Evolutionary conservation across 2,113 vertebrate species (phyloP).

Genomic region (Notarius quadriscutis): DNA sequence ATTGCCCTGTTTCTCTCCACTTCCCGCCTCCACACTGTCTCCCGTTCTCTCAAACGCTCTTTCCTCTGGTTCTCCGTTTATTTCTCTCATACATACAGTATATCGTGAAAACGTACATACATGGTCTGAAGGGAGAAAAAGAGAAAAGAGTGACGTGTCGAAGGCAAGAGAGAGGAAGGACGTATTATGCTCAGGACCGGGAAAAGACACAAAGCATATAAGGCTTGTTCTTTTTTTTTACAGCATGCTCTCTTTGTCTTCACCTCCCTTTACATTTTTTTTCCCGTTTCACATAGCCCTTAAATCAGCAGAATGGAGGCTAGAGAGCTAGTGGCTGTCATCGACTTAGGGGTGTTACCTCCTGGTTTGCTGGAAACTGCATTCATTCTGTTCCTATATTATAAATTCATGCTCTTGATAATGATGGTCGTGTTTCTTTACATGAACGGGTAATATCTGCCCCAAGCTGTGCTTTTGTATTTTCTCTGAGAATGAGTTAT

Average conservation of each 20-base stretch:
- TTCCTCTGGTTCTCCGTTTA: conserved; percentile 7
- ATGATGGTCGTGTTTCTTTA: conserved; percentile 40
- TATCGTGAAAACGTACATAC: not conserved
- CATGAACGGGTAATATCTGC: conserved; percentile 10
- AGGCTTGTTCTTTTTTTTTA: not conserved
- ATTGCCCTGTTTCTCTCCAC: conserved; percentile 25
- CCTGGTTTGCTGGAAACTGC: not conserved
- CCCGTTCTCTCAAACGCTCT: not conserved
- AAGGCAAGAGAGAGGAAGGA: not conserved
- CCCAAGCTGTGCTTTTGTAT: not conserved
- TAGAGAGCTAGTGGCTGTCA: not conserved
- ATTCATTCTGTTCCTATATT: conserved; percentile 16
- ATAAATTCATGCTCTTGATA: conserved; percentile 39
- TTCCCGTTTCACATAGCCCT: not conserved
- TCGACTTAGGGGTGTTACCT: not conserved
- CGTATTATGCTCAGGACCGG: not conserved
- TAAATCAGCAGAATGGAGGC: not conserved
- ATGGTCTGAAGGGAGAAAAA: not conserved
- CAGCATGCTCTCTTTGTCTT: not conserved
- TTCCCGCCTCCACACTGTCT: conserved; percentile 17
- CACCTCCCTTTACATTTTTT: not conserved
- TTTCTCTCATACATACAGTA: not conserved
- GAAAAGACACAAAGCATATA: not conserved
- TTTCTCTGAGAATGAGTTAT: conserved; percentile 20
- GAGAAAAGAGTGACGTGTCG: not conserved